Percentiles rank a stretch among this genome's conserved stretches.
phyloP scores from a whole-genome alignment of 2,113 vertebrate genomes.

The Sitta europaea region DNA sequence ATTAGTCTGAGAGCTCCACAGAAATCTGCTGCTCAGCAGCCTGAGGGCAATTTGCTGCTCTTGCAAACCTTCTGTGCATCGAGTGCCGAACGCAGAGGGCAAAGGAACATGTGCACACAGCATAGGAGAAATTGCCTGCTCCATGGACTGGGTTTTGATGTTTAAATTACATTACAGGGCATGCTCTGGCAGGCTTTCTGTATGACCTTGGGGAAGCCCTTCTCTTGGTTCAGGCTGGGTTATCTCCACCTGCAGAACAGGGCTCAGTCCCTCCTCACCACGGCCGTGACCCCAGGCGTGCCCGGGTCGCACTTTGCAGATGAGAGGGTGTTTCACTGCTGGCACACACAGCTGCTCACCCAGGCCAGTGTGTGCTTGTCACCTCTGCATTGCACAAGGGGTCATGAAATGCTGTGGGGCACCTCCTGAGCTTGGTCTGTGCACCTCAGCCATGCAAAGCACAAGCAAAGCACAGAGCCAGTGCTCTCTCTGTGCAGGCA shows the following conservation, averaged over 20 bases:
- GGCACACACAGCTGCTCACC: background rate
- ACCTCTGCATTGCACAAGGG: accelerated
- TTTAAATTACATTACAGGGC: background rate
- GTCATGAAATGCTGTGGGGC: background rate
- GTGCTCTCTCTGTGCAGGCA: accelerated
- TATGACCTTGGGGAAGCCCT: background rate
- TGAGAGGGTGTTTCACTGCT: background rate
- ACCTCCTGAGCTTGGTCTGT: background rate
- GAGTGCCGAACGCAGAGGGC: accelerated
- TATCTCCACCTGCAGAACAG: background rate
- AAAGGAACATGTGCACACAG: background rate
- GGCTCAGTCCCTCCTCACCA: background rate
- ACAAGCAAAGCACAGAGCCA: background rate
- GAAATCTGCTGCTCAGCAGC: background rate
- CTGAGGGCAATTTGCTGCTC: background rate
- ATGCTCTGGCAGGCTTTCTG: background rate
- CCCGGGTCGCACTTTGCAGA: background rate
- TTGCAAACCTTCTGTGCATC: background rate
- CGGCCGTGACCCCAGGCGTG: accelerated
- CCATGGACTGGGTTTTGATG: background rate
- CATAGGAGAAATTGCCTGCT: background rate
- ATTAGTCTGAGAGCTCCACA: background rate
- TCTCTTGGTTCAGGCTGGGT: accelerated
- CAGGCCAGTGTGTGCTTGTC: background rate
- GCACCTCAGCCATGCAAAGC: accelerated